These are phyloP conservation scores for Drosophila algonquin DNA, from an alignment of 2,888 invertebrate species.

Conservation along the genomic window DNA sequence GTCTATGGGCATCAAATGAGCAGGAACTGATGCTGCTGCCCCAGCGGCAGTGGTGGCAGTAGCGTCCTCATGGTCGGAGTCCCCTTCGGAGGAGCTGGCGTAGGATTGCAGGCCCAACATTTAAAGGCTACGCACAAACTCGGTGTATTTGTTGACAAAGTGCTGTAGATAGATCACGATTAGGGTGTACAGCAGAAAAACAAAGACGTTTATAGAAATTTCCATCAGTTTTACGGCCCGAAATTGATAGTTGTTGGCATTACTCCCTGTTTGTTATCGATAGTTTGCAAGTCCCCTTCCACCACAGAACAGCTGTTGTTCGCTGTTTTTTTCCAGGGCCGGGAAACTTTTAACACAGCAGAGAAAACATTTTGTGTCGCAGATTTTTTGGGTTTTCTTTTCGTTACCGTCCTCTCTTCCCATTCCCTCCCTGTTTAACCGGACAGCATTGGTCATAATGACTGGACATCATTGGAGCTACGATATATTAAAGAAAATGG, in stretches of 20 bases:
- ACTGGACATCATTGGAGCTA: slow-evolving; percentile 56
- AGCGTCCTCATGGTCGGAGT: slow-evolving; percentile 85
- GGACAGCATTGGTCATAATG: slow-evolving; percentile 11
- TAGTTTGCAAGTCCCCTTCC: no score
- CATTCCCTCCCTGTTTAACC: no score
- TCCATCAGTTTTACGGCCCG: slow-evolving; percentile 45
- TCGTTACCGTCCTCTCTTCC: no score
- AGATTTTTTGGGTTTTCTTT: background rate
- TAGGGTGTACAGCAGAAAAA: slow-evolving; percentile 67
- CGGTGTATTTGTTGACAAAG: slow-evolving; percentile 68
- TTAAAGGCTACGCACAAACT: slow-evolving; percentile 57
- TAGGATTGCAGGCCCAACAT: slow-evolving; percentile 91
- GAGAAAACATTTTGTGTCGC: no score
- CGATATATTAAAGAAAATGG: slow-evolving; percentile 69
- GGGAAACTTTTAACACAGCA: no score
- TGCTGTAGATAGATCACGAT: slow-evolving; percentile 67
- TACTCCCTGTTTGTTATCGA: no score
- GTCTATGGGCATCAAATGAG: slow-evolving; percentile 86
- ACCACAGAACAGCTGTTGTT: no score
- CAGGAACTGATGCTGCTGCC: slow-evolving; percentile 83
- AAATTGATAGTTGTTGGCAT: no score
- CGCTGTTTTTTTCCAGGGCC: no score
- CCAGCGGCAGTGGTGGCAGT: slow-evolving; percentile 68
- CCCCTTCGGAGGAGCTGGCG: slow-evolving; percentile 87
- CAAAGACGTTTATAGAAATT: slow-evolving; percentile 67